phyloP scores from a whole-genome alignment of 2,113 vertebrate genomes.

The mouse (Mus musculus) region DNA sequence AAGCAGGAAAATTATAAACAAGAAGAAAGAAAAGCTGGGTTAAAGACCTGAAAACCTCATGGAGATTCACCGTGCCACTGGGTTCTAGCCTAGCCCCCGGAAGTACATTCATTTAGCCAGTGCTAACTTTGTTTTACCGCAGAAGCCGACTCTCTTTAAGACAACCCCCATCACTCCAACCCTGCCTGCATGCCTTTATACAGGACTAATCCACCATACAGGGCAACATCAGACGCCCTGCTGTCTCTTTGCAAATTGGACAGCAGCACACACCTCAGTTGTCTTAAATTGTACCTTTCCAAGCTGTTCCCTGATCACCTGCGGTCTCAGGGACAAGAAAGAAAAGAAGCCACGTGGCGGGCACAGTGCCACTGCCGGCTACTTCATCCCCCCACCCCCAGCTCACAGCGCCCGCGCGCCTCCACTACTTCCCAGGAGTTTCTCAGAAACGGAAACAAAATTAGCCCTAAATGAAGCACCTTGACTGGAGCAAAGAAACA shows the following conservation, averaged over 20 bases:
- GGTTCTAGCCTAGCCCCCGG: neutral
- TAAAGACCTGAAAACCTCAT: neutral
- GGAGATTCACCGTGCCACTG: neutral
- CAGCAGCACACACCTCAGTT: neutral
- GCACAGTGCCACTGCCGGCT: fast-evolving
- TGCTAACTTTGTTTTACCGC: neutral
- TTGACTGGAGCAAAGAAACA: neutral
- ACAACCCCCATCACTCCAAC: neutral
- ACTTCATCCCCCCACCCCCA: neutral
- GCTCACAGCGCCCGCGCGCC: too few relatives aligned
- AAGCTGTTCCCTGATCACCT: slow-evolving; percentile 22
- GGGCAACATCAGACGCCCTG: neutral
- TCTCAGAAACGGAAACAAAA: neutral
- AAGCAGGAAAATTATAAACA: neutral
- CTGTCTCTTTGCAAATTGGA: neutral
- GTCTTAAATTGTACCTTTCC: slow-evolving; percentile 42
- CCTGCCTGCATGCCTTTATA: neutral
- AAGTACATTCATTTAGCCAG: neutral
- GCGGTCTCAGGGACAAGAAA: neutral
- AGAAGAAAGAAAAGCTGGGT: neutral
- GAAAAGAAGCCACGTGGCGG: neutral
- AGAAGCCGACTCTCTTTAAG: slow-evolving; percentile 1
- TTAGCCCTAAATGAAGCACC: neutral
- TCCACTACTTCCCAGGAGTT: neutral
- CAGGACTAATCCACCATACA: neutral